A percentile compares a stretch with the other conserved stretches of the same genome.
These are phyloP conservation scores for Boloria selene DNA, from an alignment of 2,888 invertebrate genomes.

Conservation along the genomic window DNA sequence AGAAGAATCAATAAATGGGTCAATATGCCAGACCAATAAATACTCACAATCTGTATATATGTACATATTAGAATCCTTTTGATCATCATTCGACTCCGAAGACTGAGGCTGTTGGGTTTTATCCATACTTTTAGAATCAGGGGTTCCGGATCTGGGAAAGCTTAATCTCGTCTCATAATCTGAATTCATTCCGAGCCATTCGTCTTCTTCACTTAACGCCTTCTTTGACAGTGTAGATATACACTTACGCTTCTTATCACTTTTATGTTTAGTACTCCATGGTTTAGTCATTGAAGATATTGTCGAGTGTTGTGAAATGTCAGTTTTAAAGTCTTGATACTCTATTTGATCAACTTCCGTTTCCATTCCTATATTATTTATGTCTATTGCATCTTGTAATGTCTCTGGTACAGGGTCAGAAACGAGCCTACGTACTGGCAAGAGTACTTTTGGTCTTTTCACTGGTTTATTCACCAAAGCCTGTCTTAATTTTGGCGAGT, in stretches of 20 bases:
- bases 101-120: slow-evolving; percentile 48
- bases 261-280: slow-evolving; percentile 44
- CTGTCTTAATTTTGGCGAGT: slow-evolving; percentile 69
- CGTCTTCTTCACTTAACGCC: slow-evolving; percentile 66
- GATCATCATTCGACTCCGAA: slow-evolving; percentile 63
- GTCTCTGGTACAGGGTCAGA: slow-evolving; percentile 42
- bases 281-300: slow-evolving; percentile 51
- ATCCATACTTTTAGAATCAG: slow-evolving; percentile 64
- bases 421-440: slow-evolving; percentile 63
- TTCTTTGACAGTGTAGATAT: slow-evolving; percentile 53
- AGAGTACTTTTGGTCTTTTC: slow-evolving; percentile 65
- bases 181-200: slow-evolving; percentile 61
- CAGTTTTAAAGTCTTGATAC: slow-evolving; percentile 64
- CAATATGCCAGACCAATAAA: background rate
- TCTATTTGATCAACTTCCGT: slow-evolving; percentile 27
- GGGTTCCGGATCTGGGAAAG: slow-evolving; percentile 68
- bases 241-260: slow-evolving; percentile 51
- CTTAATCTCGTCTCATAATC: slow-evolving; percentile 72
- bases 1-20: no score
- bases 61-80: slow-evolving; percentile 57
- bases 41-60: slow-evolving; percentile 70
- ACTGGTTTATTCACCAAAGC: slow-evolving; percentile 62
- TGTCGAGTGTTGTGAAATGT: slow-evolving; percentile 71
- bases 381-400: slow-evolving; percentile 43
- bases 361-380: slow-evolving; percentile 38